Evolutionary conservation across 2,888 invertebrate species (phyloP), one percentile per base, ranked within the genome.

Genomic region (Temnothorax rugatulus): DNA sequence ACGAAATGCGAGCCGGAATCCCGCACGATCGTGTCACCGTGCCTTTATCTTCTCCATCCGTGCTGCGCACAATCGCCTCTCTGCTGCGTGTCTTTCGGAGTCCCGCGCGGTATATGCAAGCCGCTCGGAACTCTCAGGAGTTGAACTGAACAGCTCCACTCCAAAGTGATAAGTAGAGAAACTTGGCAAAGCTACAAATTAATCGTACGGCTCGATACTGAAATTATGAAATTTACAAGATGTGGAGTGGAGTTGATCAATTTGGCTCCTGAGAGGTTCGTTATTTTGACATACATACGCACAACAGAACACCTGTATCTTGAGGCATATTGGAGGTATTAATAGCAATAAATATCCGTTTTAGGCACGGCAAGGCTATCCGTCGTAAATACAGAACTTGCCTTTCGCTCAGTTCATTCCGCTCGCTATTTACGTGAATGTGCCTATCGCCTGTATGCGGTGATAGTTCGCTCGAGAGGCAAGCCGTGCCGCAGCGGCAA

Each of bases 401-500:
- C 84, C 79, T 83, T 86, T 86, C 83, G 84, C 86, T 86, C 69
- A 74, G 63, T 71, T 83, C 75, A 83, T 86, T 77, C 54, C 21
- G 29, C 68, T 41, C 66, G 41, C 38, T 44, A 54, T 68, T 77
- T 57, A 73, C n/a, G 59, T 63, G 66, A 84, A 64, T 76, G 75
- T 41, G 57, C 47, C 63, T 63, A 38, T 74, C 82, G 29, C 25
- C 50, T 38, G 59, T 71, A 50, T 54, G 47, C 59, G 47, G 44
- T 73, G 74, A 82, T 82, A 64, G 76, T 73, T 61, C 29, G 18
- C 29, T 59, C 54, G 29, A 74, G 34, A 63, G 3, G 5, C 47
- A 47, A 59, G 41, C 18, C n/a, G 34, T 64, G 13, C n/a, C n/a
- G n/a, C 29, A 44, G 29, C n/a, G n/a, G 8, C 29, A 34, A 29